Percentiles rank a stretch among this genome's conserved stretches.
These are phyloP conservation scores for Momotus momota DNA, from an alignment of 2,797 vertebrate genomes.

Conservation along the genomic window DNA sequence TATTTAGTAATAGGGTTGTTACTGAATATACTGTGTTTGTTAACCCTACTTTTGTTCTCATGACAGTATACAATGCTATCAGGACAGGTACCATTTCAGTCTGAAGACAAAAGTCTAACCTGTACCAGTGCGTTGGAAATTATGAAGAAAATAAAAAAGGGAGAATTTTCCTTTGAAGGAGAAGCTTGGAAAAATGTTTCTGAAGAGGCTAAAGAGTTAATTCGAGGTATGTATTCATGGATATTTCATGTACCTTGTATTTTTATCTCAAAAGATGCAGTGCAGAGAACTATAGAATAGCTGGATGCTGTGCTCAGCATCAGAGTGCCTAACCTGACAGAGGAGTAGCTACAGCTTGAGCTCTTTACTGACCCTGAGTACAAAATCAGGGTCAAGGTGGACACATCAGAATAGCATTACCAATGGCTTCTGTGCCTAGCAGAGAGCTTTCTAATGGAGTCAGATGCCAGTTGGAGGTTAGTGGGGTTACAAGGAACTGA, in stretches of 20 bases:
- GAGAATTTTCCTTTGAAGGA: conserved; percentile 96
- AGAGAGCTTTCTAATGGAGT: background rate
- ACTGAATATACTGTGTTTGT: background rate
- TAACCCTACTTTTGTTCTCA: conserved; percentile 35
- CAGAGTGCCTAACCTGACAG: background rate
- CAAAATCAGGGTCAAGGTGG: background rate
- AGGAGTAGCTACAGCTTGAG: background rate
- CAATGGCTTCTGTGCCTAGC: background rate
- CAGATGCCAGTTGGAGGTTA: background rate
- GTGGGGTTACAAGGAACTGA: background rate
- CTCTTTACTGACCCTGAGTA: background rate
- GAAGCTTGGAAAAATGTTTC: conserved; percentile 98
- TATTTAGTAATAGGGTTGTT: background rate
- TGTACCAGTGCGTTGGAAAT: conserved; percentile 96
- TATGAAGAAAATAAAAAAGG: conserved; percentile 98
- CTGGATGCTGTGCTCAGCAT: background rate
- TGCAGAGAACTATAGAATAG: background rate
- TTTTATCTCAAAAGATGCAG: background rate
- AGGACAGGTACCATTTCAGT: conserved; percentile 97
- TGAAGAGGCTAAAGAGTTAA: conserved; percentile 95
- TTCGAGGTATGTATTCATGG: conserved; percentile 85
- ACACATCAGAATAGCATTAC: background rate
- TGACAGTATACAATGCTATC: conserved; percentile 97
- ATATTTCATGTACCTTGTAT: background rate
- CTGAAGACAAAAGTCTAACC: conserved; percentile 90